These are phyloP conservation scores for Esox lucius DNA, from an alignment of 2,797 vertebrate genomes.

Conservation along the genomic window DNA sequence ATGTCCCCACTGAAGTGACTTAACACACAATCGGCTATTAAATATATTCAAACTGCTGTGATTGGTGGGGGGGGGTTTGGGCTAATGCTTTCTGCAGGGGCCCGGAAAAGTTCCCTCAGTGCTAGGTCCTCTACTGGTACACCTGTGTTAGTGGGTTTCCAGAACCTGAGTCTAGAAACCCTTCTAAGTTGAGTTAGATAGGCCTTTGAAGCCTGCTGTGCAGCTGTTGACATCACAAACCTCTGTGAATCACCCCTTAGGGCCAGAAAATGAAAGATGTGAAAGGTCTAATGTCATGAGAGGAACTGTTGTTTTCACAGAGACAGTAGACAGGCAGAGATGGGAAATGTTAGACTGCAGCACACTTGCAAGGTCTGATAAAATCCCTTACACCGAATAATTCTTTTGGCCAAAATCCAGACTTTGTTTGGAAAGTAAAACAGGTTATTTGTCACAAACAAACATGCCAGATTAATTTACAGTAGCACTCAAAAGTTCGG, in stretches of 20 bases:
- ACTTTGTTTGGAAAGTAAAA: neutral
- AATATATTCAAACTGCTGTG: no score
- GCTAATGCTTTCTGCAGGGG: no score
- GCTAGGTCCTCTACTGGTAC: no score
- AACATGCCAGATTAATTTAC: conserved; percentile 5
- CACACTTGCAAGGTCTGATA: neutral
- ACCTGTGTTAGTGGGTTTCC: no score
- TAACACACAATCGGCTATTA: no score
- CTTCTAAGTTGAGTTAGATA: conserved; percentile 1
- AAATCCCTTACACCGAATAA: neutral
- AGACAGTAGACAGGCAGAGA: neutral
- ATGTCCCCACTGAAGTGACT: no score
- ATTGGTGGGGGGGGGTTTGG: no score
- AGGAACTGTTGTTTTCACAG: neutral
- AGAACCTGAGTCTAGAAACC: no score
- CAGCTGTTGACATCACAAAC: neutral
- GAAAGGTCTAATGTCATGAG: neutral
- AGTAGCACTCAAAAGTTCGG: no score
- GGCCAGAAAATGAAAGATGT: neutral
- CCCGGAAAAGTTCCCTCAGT: no score
- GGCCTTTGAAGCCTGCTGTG: no score
- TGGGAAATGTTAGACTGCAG: neutral
- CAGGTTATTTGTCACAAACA: conserved; percentile 8
- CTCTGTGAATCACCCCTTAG: neutral
- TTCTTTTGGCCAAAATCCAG: neutral